These are phyloP conservation scores for Formicarius rufipectus DNA, from an alignment of 2,113 vertebrate species.

Conservation along the genomic window DNA sequence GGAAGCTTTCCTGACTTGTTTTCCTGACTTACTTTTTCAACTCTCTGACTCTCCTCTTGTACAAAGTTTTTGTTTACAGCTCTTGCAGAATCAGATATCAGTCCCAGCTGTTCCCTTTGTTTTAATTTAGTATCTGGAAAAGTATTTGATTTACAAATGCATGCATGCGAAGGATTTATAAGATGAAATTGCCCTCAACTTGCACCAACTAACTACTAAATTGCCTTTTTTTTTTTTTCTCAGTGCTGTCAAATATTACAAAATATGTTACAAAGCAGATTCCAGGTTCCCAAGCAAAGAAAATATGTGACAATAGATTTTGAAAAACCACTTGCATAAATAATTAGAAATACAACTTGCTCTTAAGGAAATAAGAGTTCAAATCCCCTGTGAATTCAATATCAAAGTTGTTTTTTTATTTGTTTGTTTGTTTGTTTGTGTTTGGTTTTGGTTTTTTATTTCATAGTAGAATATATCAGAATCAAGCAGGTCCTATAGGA, in stretches of 20 bases:
- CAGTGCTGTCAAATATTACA: neutral
- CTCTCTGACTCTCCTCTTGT: neutral
- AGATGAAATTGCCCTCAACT: neutral
- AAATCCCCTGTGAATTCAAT: neutral
- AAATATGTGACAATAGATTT: neutral
- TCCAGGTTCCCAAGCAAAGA: neutral
- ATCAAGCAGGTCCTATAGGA: neutral
- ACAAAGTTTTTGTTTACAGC: neutral
- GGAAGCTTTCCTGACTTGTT: neutral
- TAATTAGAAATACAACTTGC: neutral
- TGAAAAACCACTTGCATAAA: neutral
- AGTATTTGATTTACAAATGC: constrained; percentile 3
- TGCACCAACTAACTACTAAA: neutral
- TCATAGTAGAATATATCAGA: neutral
- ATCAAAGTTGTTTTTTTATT: neutral
- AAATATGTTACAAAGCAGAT: neutral
- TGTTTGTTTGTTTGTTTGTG: no score
- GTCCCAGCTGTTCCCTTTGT: neutral
- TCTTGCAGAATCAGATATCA: constrained; percentile 1
- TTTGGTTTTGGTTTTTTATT: no score
- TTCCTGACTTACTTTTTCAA: no score
- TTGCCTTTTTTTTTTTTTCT: neutral
- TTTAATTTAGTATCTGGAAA: neutral
- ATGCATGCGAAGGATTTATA: constrained; percentile 13
- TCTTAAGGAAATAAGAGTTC: neutral